Conservation (phyloP, 2,113 vertebrate species). For the Callocephalon fimbriatum region DNA sequence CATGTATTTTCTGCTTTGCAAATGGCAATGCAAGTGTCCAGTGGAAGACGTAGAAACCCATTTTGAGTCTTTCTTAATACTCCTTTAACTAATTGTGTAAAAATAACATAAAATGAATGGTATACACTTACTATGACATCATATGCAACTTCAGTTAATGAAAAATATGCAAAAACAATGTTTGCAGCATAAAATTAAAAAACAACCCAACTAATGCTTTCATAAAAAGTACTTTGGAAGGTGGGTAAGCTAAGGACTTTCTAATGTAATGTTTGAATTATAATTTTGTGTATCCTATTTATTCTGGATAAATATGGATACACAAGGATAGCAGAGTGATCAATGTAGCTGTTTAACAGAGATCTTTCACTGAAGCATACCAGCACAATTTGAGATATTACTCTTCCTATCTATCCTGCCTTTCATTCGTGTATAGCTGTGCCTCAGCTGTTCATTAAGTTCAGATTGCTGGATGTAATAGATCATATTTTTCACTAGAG, state of each 20-base stretch:
- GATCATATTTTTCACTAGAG: not conserved
- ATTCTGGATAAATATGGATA: not conserved
- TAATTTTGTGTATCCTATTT: not conserved
- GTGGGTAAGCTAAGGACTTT: not conserved
- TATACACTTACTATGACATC: not conserved
- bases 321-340: not conserved
- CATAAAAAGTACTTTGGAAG: not conserved
- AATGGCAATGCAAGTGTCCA: not conserved
- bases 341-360: not conserved
- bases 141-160: not conserved
- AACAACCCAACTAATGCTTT: not conserved
- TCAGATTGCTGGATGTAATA: not conserved
- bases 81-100: not conserved
- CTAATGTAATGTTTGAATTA: not conserved
- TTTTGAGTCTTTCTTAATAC: not conserved
- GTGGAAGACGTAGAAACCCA: not conserved
- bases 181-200: not conserved
- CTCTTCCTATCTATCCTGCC: not conserved
- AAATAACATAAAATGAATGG: not conserved
- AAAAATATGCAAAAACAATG: not conserved
- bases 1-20: not conserved
- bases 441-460: not conserved
- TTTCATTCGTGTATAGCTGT: not conserved
- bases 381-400: not conserved
- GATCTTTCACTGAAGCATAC: not conserved